Conservation (phyloP, 2,113 vertebrate species). For the Muntiacus reevesi region DNA sequence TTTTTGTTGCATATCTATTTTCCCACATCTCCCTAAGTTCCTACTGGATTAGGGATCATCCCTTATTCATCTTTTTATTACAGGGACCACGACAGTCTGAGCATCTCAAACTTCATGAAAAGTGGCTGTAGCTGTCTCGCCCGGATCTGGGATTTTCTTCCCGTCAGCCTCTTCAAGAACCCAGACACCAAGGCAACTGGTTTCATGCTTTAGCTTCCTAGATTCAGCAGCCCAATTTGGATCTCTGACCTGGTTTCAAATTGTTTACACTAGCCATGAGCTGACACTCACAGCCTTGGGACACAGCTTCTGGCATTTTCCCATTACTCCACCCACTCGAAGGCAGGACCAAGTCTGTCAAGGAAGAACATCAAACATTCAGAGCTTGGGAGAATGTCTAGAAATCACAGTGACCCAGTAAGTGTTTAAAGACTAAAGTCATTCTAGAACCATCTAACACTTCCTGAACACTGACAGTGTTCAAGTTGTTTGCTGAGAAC, state of each 20-base stretch:
- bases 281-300: conserved; percentile 39
- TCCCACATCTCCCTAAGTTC: neutral
- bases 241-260: conserved; percentile 54
- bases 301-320: conserved; percentile 52
- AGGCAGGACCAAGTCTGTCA: neutral
- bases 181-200: neutral
- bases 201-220: conserved; percentile 43
- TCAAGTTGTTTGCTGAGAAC: neutral
- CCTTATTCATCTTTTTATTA: neutral
- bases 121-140: neutral
- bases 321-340: conserved; percentile 44
- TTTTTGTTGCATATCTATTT: neutral
- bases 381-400: neutral
- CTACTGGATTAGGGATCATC: neutral
- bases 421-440: neutral
- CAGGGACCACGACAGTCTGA: neutral
- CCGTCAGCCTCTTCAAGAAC: neutral
- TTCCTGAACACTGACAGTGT: neutral
- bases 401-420: neutral
- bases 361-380: conserved; percentile 14
- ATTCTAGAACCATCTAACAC: neutral
- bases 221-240: conserved; percentile 15
- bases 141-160: neutral
- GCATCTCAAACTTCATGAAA: neutral
- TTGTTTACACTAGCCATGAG: conserved; percentile 60